Evolutionary conservation across 2,888 invertebrate species (phyloP), one percentile per base, ranked within the genome.

Genomic region (Tinea pellionella): DNA sequence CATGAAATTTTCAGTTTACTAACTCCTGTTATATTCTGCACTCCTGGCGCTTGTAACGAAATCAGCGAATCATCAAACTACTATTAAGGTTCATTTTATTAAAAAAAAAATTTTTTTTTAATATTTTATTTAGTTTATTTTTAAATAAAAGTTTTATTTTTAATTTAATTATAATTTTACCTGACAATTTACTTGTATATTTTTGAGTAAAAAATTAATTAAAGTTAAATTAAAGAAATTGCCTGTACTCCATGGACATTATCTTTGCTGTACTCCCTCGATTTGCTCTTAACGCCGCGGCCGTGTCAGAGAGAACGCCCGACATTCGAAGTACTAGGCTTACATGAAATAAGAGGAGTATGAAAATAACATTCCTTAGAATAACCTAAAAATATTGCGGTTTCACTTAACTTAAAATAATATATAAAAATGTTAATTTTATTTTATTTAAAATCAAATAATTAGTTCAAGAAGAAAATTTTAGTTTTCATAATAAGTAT

Each of bases 261-360:
- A n/a, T n/a, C n/a, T n/a, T n/a, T n/a, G n/a, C n/a, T n/a, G n/a
- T n/a, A n/a, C n/a, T n/a, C n/a, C n/a, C n/a, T 47, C 47, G 13
- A 47, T 47, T 15, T 47, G 37, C 42, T 42, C 13, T 42, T 42
- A n/a, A 42, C 13, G n/a, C 1, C 47, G n/a, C n/a, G n/a, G n/a
- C n/a, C n/a, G n/a, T n/a, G 47, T 47, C 47, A 47, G 8, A 2
- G 47, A 15, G 4, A 15, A 47, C 47, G 47, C 47, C 9, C 73
- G 78, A 78, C 74, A 80, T 78, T 75, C 69, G 66, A 64, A 19
- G 2, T 71, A 80, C 77, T 63, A 79, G 79, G 80, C 13, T 61
- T 67, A 18, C 63, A 70, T 64, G 57, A 64, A 32, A 59, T 37
- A 18, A 13, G 16, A 64, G 62, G 64, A 61, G 42, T 30, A n/a